Evolutionary conservation across 2,888 invertebrate species (phyloP), one percentile per base, ranked within the genome.

Genomic region (Phragmatobia fuliginosa): DNA sequence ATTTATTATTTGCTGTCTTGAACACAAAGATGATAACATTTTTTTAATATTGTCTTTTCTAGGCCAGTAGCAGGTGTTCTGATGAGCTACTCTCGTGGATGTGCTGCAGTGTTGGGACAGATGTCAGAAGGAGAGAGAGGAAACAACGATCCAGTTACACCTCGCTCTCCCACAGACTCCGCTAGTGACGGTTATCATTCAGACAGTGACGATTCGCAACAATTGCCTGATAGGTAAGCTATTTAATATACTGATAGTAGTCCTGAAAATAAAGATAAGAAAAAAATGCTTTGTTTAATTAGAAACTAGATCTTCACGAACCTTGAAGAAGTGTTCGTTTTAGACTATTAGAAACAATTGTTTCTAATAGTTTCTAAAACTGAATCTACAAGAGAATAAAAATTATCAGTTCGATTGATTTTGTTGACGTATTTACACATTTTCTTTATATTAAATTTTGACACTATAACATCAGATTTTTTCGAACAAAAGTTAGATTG

Each of bases 101-200:
- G 97, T 87, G 96, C 96, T 36, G 96, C 97, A 69, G 97, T 98
- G 21, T 92, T 98, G 78, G 96, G 97, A 38, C 95, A 98, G 91
- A 98, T 98, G 97, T 93, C 95, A 1, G 96, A 96, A n/a, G 92
- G 91, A 8, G 87, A 88, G 21, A 76, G 70, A 41, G 83, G 86
- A 28, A 87, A 89, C 6, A 90, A 94, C 1, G 82, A 76, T 1
- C 88, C 92, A 21, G 88, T 87, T 28, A 86, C 92, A 0, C 84
- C 97, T 70, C 93, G 96, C 68, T 94, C 96, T 0, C 88, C 95
- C 77, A 85, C 94, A 58, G 89, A 94, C 92, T 89, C 94, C 3
- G 90, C 95, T 77, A 97, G 97, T 85, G 98, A 98, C 79, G 98
- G 98, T 25, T 98, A 98, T 90, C 98, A 98, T 86, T 97, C 97